phyloP scores from a whole-genome alignment of 2,797 vertebrate species.

The Gadopsis bispinosus region DNA sequence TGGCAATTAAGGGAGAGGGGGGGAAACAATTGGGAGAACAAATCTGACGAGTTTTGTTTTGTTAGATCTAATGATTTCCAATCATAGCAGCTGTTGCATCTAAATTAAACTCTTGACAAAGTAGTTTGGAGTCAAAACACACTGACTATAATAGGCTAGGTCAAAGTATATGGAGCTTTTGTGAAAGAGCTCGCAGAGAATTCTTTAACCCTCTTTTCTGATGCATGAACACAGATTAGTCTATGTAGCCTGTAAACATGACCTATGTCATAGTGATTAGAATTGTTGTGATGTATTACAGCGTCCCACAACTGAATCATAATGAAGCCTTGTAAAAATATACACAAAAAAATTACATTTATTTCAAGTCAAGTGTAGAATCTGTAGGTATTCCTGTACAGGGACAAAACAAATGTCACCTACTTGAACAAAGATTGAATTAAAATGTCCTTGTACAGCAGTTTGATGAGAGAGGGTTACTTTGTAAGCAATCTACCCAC shows the following conservation, averaged over 20 bases:
- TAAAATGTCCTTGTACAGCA: conserved; percentile 8
- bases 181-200: neutral
- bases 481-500: conserved; percentile 10
- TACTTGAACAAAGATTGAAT: conserved; percentile 28
- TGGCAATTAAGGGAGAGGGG: conserved; percentile 18
- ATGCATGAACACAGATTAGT: neutral
- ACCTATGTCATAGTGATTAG: neutral
- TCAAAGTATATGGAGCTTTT: neutral
- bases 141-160: neutral
- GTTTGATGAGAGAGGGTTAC: conserved; percentile 6
- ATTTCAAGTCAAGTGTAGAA: neutral
- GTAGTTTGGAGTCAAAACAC: conserved; percentile 1
- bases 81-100: neutral
- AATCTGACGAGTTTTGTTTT: conserved; percentile 27
- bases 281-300: neutral
- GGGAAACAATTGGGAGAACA: neutral
- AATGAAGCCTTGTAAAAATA: neutral
- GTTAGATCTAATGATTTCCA: conserved; percentile 7
- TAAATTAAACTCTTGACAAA: conserved; percentile 9
- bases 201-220: neutral
- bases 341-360: neutral
- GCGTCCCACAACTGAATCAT: neutral
- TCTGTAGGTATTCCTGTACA: neutral
- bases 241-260: neutral
- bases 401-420: conserved; percentile 12